Base-by-base conservation (phyloP, 1,140 invertebrate genomes). In the Diploscapter pachys region DNA sequence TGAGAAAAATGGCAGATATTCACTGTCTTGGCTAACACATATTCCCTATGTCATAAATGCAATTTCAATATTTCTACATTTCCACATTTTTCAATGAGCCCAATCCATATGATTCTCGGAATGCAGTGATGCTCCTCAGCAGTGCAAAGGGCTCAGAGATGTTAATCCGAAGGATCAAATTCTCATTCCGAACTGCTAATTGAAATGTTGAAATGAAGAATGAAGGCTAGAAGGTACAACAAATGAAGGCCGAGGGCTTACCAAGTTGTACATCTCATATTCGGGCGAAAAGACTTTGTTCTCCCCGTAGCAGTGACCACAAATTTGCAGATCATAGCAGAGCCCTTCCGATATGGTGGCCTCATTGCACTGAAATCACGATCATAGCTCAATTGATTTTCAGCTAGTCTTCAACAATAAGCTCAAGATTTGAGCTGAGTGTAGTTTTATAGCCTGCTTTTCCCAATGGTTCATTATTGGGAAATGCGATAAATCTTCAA, bases 191-290 rank as follows among this genome's bases (percentile, higher is more conserved):
- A 59, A 59, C 11, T 59, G 11, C 11, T 11, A 13, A 13, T 13
- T 11, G 57, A 59, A 59, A 59, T 13, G 13, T 11, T 11, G 57
- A 59, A 59, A 11, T 59, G 57, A 11, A 11, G 57, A 2, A 59
- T 59, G 11, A 59, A 11, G 11, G 11, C 57, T 59, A 11, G 11
- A 11, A 59, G 57, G 11, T 11, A 59, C 57, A 59, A 59, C 57
- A 31, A 31, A 31, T 31, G 31, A 31, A 31, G 9, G 48, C 63
- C 63, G n/a, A 9, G 8, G 54, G 72, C 74, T 78, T 48, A 78
- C 77, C 74, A 78, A 61, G 63, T 78, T 78, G 63, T 71, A 78
- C 5, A 57, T 76, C 31, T 78, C 77, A 31, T 78, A 78, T n/a
- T 71, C 66, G 50, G 61, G 56, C 9, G 55, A 62, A 11, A 75